Evolutionary conservation across 2,797 vertebrate species (phyloP).

Genomic region (Pempheris klunzingeri): DNA sequence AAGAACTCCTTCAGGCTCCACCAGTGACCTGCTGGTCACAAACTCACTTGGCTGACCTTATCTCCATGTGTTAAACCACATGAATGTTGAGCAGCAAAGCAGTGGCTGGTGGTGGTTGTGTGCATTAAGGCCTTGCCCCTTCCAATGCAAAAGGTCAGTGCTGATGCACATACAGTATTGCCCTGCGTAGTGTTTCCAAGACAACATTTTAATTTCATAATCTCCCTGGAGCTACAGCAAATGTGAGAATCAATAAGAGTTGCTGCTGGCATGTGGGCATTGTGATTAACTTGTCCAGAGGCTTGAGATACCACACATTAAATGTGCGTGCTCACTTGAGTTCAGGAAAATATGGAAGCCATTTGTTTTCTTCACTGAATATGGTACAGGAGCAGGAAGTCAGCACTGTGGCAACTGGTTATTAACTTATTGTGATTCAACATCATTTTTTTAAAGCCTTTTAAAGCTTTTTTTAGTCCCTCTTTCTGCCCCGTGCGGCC

Average conservation of each 20-base stretch:
- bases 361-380: conserved; percentile 49
- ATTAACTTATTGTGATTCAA: conserved; percentile 30
- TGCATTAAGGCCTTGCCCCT: conserved; percentile 23
- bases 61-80: conserved; percentile 17
- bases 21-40: conserved; percentile 34
- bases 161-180: conserved; percentile 19
- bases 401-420: background rate
- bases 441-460: conserved; percentile 25
- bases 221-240: conserved; percentile 17
- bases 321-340: conserved; percentile 51
- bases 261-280: conserved; percentile 48
- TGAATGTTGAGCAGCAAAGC: conserved; percentile 36
- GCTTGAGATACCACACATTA: conserved; percentile 34
- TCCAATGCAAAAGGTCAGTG: conserved; percentile 37
- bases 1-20: conserved; percentile 10
- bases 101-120: conserved; percentile 15
- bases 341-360: conserved; percentile 57
- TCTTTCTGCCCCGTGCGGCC: background rate
- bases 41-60: conserved; percentile 33
- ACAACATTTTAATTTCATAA: conserved; percentile 41
- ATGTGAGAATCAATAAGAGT: conserved; percentile 26
- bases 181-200: conserved; percentile 16
- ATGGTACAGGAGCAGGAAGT: conserved; percentile 22
- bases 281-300: conserved; percentile 67
- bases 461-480: no score